Evolutionary conservation across 2,113 vertebrate genomes (phyloP).

Genomic region (Ondatra zibethicus): DNA sequence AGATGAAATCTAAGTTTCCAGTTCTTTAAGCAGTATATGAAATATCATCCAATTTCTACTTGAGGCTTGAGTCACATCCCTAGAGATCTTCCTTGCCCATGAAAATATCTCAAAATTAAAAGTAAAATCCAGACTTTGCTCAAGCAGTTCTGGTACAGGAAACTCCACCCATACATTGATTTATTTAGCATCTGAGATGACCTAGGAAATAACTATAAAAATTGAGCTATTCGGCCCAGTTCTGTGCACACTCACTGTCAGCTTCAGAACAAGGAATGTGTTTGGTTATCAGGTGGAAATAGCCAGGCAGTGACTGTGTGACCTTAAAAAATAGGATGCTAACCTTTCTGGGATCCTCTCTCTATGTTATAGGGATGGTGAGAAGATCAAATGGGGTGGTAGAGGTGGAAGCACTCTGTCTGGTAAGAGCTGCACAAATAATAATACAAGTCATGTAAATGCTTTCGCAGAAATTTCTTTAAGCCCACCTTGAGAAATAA

Average conservation of each 20-base stretch:
- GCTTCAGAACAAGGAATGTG: not conserved
- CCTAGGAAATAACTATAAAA: not conserved
- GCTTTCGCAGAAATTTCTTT: not conserved
- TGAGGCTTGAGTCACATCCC: not conserved
- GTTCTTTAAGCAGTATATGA: not conserved
- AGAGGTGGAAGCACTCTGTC: not conserved
- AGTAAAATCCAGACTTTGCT: not conserved
- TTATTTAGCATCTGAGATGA: not conserved
- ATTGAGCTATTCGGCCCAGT: not conserved
- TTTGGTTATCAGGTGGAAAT: not conserved
- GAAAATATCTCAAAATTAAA: not conserved
- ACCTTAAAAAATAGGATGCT: not conserved
- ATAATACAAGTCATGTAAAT: not conserved
- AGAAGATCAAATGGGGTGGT: not conserved
- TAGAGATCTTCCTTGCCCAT: not conserved
- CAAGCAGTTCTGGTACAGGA: not conserved
- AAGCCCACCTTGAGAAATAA: not conserved
- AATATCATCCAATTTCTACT: not conserved
- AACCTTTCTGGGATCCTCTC: not conserved
- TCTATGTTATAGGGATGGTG: not conserved
- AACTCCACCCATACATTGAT: not conserved
- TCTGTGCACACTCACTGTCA: not conserved
- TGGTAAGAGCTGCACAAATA: not conserved
- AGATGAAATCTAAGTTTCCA: not conserved
- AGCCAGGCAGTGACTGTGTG: not conserved